Evolutionary conservation across 2,888 invertebrate genomes (phyloP).

Genomic region (Papilio gigon): DNA sequence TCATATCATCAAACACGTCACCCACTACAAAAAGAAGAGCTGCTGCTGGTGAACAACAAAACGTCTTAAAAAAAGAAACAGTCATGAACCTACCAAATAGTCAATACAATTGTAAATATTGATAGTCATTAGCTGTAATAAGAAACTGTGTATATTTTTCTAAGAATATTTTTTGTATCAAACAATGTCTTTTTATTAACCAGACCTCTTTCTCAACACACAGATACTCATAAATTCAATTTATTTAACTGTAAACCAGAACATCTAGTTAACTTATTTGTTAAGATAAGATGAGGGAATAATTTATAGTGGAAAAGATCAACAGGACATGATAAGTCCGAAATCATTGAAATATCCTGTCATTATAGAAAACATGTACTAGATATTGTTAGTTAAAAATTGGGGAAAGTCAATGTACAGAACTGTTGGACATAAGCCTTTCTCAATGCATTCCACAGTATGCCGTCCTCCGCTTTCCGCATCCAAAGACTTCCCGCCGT

Average conservation of each 20-base stretch:
- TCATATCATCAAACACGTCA: slow-evolving; percentile 78
- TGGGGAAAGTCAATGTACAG: too few relatives aligned
- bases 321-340: too few relatives aligned
- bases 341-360: too few relatives aligned
- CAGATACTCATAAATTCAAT: too few relatives aligned
- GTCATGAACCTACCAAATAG: slow-evolving; percentile 77
- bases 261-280: not conserved
- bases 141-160: slow-evolving; percentile 48
- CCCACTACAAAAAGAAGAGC: slow-evolving; percentile 77
- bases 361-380: too few relatives aligned
- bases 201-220: not conserved
- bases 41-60: slow-evolving; percentile 68
- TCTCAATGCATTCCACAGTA: too few relatives aligned
- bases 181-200: slow-evolving; percentile 10
- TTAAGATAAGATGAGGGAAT: not conserved
- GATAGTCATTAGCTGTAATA: slow-evolving; percentile 76
- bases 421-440: too few relatives aligned
- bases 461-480: too few relatives aligned
- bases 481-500: too few relatives aligned
- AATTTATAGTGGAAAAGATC: not conserved
- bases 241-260: not conserved
- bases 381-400: not conserved
- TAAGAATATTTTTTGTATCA: slow-evolving; percentile 39
- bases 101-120: slow-evolving; percentile 76
- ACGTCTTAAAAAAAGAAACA: slow-evolving; percentile 46